phyloP scores from a whole-genome alignment of 1,140 invertebrate species.

The Solenopsis fugax region DNA sequence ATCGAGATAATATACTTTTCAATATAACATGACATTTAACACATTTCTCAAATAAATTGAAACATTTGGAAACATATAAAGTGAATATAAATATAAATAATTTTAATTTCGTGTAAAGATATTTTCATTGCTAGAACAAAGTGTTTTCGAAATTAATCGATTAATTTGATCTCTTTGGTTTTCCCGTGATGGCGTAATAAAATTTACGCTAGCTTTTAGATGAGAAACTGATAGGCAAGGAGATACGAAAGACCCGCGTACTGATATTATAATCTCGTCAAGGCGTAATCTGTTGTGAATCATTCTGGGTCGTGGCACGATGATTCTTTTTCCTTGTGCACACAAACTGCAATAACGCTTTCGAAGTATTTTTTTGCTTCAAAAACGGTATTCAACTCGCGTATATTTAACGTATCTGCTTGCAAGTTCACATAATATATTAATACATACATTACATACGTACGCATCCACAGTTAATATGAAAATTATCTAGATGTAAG shows the following conservation, averaged over 20 bases:
- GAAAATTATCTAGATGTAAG: not conserved
- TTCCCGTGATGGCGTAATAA: not conserved
- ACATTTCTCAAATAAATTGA: not conserved
- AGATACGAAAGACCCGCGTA: slow-evolving; percentile 32
- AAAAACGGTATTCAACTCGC: slow-evolving; percentile 69
- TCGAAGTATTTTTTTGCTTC: slow-evolving; percentile 2
- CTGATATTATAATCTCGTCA: slow-evolving; percentile 59
- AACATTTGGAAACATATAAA: not conserved
- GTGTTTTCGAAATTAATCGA: not conserved
- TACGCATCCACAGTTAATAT: slow-evolving; percentile 14
- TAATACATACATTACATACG: slow-evolving; percentile 60
- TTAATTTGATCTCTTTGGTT: slow-evolving; percentile 15
- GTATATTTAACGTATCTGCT: slow-evolving; percentile 69
- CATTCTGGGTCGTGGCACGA: slow-evolving; percentile 24
- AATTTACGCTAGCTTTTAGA: slow-evolving; percentile 8
- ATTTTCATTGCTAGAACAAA: not conserved
- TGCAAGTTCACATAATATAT: slow-evolving; percentile 72
- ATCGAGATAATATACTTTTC: not conserved
- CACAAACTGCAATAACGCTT: not conserved
- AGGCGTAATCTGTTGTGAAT: slow-evolving; percentile 49
- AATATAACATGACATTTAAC: not conserved
- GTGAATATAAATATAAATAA: not conserved
- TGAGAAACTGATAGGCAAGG: slow-evolving; percentile 10
- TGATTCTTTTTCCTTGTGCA: not conserved
- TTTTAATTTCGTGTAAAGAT: not conserved